Evolutionary conservation across 2,113 vertebrate genomes (phyloP), one percentile per base, ranked within the genome.

Genomic region (Sander lucioperca): DNA sequence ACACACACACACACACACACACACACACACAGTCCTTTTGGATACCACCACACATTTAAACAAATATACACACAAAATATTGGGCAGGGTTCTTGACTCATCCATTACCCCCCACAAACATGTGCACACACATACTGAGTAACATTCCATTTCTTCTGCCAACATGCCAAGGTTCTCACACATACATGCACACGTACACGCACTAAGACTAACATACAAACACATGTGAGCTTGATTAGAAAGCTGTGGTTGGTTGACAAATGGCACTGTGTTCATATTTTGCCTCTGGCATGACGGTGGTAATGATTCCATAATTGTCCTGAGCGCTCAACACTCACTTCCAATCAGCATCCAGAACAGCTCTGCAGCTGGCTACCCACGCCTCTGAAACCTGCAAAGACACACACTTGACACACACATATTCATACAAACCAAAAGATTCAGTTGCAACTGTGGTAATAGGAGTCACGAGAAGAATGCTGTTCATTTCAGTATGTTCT

Each of bases 251-350:
- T 74, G 83, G 87, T 92, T 93, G 91, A 92, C 91, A 94, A 94
- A 93, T 93, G 88, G 89, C 87, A 84, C 23, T 12, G 86, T 88
- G 92, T 88, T 93, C 89, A 91, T 94, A 91, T 92, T 92, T 89
- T 91, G 94, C 93, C 94, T 89, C 89, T 67, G 86, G 92, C 91
- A 61, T 63, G 82, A 88, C 54, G n/a, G 63, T 21, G 64, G 89
- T 94, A 94, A 94, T 94, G 93, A 94, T 93, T 89, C 92, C 89
- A 82, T 94, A 92, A 92, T 94, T 94, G 94, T 94, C 90, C 90
- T 80, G 90, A 91, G 83, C 87, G 81, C 85, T 92, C 88, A 89
- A 90, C 86, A 84, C 85, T 94, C 93, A 90, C 90, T 93, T 94
- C 90, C 88, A 94, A 94, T 93, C 92, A 93, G 86, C 90, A 90